Conservation (phyloP, 35 echinoderm and acorn worm species). For the Patiria miniata region DNA sequence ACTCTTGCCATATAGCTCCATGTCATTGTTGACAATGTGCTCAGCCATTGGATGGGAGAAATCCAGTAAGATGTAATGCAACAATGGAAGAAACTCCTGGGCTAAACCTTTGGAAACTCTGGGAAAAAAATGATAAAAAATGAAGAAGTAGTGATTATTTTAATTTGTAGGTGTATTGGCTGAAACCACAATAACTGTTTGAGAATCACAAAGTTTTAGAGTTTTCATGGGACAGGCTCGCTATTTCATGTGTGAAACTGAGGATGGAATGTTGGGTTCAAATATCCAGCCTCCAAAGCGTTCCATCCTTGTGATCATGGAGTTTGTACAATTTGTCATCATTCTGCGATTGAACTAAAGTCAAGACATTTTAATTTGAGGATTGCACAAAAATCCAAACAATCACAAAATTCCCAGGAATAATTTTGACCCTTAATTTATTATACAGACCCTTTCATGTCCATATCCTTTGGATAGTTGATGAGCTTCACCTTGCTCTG, state of each 20-base stretch:
- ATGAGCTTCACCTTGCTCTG: constrained; percentile 40
- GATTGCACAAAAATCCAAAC: no score
- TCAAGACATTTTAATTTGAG: no score
- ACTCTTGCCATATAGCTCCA: constrained; percentile 28
- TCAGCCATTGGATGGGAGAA: constrained; percentile 28
- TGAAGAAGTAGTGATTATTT: not conserved
- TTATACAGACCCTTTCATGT: constrained; percentile 39
- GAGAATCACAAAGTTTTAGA: not conserved
- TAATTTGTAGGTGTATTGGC: not conserved
- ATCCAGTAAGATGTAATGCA: constrained; percentile 43
- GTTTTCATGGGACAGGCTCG: no score
- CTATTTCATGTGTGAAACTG: no score
- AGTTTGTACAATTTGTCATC: no score
- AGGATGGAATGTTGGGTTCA: no score
- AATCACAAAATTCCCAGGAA: no score
- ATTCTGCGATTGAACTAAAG: no score
- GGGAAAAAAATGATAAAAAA: not conserved
- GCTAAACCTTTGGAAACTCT: constrained; percentile 35
- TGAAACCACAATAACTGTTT: not conserved
- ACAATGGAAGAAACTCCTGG: constrained; percentile 35
- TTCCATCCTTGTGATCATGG: no score
- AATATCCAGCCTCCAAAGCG: no score
- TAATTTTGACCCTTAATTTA: no score
- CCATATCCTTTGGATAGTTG: constrained; percentile 49
- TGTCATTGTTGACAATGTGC: constrained; percentile 31